These are phyloP conservation scores for Ormyrus nitidulus DNA, from an alignment of 2,888 invertebrate genomes.

Conservation along the genomic window DNA sequence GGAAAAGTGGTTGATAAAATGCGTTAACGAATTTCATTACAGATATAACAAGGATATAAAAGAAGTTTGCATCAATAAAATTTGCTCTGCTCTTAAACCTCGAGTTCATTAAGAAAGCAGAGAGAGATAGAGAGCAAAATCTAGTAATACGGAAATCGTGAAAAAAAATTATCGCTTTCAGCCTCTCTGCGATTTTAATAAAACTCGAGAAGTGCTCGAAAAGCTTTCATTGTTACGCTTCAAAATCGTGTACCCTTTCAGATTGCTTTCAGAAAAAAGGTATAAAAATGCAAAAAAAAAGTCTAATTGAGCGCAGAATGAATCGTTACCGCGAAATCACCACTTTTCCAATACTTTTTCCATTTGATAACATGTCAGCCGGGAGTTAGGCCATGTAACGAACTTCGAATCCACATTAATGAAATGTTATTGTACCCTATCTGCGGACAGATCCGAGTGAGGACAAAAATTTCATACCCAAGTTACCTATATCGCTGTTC, in stretches of 20 bases:
- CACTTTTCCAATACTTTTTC: conserved; percentile 39
- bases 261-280: conserved; percentile 16
- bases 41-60: too few species aligned
- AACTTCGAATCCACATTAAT: conserved; percentile 40
- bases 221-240: conserved; percentile 26
- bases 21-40: background rate
- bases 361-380: background rate
- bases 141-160: background rate
- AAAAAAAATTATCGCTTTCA: background rate
- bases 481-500: conserved; percentile 65
- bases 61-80: background rate
- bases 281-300: background rate
- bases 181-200: conserved; percentile 21
- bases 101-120: background rate
- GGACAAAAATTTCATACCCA: conserved; percentile 61
- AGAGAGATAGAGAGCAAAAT: background rate
- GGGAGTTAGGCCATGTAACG: conserved; percentile 20
- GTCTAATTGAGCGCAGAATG: background rate
- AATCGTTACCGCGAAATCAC: conserved; percentile 19
- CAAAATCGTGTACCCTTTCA: background rate
- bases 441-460: conserved; percentile 58
- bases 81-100: background rate
- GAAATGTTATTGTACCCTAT: conserved; percentile 47
- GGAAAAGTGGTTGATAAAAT: conserved; percentile 35
- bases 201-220: conserved; percentile 16